Base-by-base conservation (phyloP, 64 coral and sea anemone genomes). In the Actinia tenebrosa region DNA sequence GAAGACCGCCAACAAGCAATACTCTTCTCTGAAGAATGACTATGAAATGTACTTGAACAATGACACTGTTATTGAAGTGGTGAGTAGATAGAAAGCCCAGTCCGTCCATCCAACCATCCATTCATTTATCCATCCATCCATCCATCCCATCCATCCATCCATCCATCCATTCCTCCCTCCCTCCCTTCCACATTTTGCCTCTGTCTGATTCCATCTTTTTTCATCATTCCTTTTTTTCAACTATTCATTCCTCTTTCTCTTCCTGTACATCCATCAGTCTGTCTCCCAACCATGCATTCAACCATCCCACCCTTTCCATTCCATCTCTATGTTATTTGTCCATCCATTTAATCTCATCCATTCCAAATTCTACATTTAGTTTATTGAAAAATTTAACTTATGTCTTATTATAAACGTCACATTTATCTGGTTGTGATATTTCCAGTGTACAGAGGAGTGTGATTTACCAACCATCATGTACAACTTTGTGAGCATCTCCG, bases 1-100 rank as follows among this genome's bases (percentile, higher is more conserved):
- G 4, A 89, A 87, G n/a, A 94, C 93, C 56, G 97, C 97, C 25
- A 99, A 95, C 86, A 99, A 98, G 75, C 90, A 92, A 43, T 99
- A 84, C 55, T 89, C 93, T 16, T 93, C 97, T 20, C 19, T 99
- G 11, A 99, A 95, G 71, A 99, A 99, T 91, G 93, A 95, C 44
- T 99, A 99, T 89, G 97, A 99, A 53, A 89, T 99, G 90, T 81
- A 89, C 58, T 78, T 99, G 11, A 95, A 92, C 61, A 89, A 99
- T 88, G 97, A 99, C 52, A 99, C 90, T 14, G 80, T 82, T 3
- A 89, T 99, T 86, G 97, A 99, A 44, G 69, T 80, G 91, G 97
- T 99, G 80, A 83, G 79, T 9, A 16, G 10, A 58, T 13, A 58
- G 30, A 58, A 58, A 14, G 5, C 2, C 7, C 47, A 50, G 0